Evolutionary conservation across 2,797 vertebrate species (phyloP).

Genomic region (Eulemur mongoz): DNA sequence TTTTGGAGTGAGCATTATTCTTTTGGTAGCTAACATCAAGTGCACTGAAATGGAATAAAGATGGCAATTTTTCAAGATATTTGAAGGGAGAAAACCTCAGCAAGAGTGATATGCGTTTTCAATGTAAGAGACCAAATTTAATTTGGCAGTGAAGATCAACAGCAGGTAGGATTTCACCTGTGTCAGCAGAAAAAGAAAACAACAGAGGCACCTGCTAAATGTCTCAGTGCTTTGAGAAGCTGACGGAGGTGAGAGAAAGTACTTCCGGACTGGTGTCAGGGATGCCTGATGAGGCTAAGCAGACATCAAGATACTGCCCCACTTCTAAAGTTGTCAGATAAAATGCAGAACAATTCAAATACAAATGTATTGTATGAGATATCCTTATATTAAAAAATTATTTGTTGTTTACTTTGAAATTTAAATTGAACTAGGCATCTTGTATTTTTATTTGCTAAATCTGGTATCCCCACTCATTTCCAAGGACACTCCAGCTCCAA

Average conservation of each 20-base stretch:
- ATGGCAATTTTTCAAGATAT: background rate
- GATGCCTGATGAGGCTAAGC: background rate
- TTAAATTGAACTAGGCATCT: background rate
- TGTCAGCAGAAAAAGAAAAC: background rate
- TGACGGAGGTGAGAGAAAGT: background rate
- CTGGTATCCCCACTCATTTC: background rate
- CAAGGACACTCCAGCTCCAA: background rate
- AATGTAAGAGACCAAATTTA: background rate
- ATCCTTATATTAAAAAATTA: background rate
- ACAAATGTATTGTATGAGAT: background rate
- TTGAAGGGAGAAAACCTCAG: background rate
- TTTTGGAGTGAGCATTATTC: background rate
- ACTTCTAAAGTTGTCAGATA: background rate
- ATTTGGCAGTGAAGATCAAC: background rate
- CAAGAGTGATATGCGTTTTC: background rate
- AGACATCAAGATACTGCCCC: background rate
- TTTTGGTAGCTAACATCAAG: background rate
- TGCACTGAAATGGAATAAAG: conserved; percentile 39
- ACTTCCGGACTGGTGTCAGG: background rate
- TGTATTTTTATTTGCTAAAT: background rate
- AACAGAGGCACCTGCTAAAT: background rate
- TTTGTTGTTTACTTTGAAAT: background rate
- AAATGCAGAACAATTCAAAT: background rate
- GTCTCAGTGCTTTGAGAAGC: background rate
- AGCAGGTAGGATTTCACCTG: background rate